Percentiles rank a stretch among this genome's conserved stretches.
Evolutionary conservation across 35 echinoderm and acorn worm species (phyloP).

Genomic region (Apostichopus californicus): DNA sequence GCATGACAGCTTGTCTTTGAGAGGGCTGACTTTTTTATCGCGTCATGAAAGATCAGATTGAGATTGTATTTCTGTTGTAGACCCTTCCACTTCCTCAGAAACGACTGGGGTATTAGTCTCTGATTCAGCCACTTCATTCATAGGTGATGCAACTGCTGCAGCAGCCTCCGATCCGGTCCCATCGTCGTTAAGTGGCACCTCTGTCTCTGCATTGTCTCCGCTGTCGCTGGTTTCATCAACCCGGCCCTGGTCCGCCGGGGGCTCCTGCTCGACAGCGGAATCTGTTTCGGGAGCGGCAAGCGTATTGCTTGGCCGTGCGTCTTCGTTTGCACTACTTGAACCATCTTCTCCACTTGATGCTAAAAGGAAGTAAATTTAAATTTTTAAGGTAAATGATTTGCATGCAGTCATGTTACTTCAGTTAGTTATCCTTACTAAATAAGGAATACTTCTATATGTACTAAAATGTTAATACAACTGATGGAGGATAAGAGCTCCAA

Average conservation of each 20-base stretch:
- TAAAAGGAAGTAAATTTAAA: neutral
- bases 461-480: too few relatives aligned
- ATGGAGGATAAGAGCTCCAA: too few relatives aligned
- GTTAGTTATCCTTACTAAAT: too few relatives aligned
- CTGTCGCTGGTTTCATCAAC: neutral
- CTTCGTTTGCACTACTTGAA: neutral
- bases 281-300: neutral
- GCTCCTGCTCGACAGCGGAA: neutral
- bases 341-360: constrained; percentile 4
- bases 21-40: neutral
- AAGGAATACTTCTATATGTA: too few relatives aligned
- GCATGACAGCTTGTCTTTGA: neutral
- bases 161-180: neutral
- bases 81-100: neutral
- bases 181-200: neutral
- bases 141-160: neutral
- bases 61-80: neutral
- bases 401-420: too few relatives aligned
- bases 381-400: too few relatives aligned
- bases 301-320: neutral
- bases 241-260: neutral
- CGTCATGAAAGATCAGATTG: constrained; percentile 7
- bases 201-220: neutral
- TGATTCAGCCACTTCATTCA: neutral
- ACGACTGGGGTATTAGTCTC: neutral